Evolutionary conservation across 2,113 vertebrate species (phyloP).

Genomic region (Seriola dumerili): DNA sequence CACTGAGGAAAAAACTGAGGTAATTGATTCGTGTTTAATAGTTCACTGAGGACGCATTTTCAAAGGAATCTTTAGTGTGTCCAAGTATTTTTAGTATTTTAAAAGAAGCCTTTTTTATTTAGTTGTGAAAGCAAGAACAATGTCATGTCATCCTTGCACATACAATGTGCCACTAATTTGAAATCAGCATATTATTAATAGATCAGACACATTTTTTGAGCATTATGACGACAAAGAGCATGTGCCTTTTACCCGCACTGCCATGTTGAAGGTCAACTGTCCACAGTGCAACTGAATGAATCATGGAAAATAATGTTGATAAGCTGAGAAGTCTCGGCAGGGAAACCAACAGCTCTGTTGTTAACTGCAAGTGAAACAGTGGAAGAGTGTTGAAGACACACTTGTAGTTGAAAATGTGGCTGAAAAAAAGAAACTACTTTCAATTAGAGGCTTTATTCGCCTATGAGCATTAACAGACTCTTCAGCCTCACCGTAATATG

Average conservation of each 20-base stretch:
- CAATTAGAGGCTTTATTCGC: too few species aligned
- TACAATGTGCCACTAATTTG: not conserved
- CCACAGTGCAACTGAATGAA: too few species aligned
- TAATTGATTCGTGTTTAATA: not conserved
- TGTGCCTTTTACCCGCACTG: not conserved
- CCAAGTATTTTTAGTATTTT: not conserved
- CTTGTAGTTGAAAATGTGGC: too few species aligned
- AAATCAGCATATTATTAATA: not conserved
- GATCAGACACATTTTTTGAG: not conserved
- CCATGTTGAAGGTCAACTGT: not conserved
- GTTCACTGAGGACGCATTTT: not conserved
- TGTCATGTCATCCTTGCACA: not conserved
- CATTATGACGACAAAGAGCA: conserved; percentile 1
- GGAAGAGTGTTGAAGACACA: too few species aligned
- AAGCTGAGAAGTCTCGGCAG: too few species aligned
- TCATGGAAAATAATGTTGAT: too few species aligned
- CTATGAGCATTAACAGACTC: too few species aligned
- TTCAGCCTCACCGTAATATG: too few species aligned
- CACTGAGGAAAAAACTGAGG: not conserved
- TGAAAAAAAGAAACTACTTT: too few species aligned
- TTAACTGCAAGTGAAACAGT: too few species aligned
- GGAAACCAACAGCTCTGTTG: too few species aligned
- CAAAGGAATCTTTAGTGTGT: not conserved
- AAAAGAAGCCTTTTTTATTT: not conserved
- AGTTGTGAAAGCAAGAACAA: not conserved